These are phyloP conservation scores for Dasyurus viverrinus DNA, from an alignment of 2,113 vertebrate species.

Conservation along the genomic window DNA sequence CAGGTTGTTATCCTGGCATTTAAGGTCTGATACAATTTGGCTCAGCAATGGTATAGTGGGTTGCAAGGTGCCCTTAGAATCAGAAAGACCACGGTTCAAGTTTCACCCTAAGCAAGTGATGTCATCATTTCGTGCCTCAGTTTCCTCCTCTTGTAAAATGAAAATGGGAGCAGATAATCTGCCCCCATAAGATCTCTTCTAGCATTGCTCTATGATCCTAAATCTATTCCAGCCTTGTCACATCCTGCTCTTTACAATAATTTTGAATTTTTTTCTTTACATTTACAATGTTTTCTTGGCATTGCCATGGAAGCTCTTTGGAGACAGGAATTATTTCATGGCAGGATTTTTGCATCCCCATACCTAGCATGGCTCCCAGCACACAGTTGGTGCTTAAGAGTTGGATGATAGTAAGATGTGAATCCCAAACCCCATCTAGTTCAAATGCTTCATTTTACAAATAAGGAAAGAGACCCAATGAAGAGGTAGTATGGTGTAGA, in stretches of 20 bases:
- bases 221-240: no score
- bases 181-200: background rate
- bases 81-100: background rate
- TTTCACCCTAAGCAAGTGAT: background rate
- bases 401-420: background rate
- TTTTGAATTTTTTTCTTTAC: background rate
- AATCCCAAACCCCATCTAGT: background rate
- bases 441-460: no score
- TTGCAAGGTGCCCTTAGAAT: background rate
- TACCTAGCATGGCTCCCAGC: background rate
- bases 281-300: background rate
- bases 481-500: background rate
- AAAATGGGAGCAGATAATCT: background rate
- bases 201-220: background rate
- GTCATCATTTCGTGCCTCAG: background rate
- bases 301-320: background rate
- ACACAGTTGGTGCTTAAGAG: background rate
- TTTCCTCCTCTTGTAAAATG: background rate
- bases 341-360: background rate
- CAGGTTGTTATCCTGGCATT: background rate
- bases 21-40: background rate
- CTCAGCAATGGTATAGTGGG: background rate
- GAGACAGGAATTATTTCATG: background rate
- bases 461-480: background rate
- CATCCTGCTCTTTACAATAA: background rate